Conservation (phyloP, 2,888 invertebrate species). For the Melipona beecheii region DNA sequence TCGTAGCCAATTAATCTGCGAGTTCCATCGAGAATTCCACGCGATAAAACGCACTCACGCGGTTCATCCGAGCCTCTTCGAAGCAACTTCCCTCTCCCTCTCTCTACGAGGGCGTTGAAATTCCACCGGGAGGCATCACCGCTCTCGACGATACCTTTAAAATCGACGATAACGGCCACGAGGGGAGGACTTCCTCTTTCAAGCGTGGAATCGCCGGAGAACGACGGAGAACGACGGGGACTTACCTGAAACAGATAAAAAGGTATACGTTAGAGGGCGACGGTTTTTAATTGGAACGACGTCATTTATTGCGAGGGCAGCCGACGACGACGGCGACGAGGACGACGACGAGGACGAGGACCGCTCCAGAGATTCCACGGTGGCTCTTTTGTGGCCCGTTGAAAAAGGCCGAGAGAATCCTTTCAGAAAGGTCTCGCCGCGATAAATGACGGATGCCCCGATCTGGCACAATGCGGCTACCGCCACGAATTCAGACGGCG, state of each 20-base stretch:
- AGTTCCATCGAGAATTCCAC: not conserved
- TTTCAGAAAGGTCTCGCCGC: constrained; percentile 51
- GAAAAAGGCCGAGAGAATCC: constrained; percentile 51
- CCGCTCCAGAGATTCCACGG: constrained; percentile 61
- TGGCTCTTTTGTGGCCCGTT: constrained; percentile 63
- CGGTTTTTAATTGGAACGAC: constrained; percentile 72
- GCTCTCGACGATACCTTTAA: constrained; percentile 37
- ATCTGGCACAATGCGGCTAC: constrained; percentile 59
- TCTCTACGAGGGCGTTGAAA: constrained; percentile 39
- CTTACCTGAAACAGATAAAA: constrained; percentile 70
- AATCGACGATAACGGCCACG: constrained; percentile 42
- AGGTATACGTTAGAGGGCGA: constrained; percentile 59
- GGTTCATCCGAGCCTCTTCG: constrained; percentile 2
- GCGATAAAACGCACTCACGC: constrained; percentile 26
- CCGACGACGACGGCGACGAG: not conserved
- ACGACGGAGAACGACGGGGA: constrained; percentile 31
- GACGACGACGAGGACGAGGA: too few relatives aligned
- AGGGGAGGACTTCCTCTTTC: not conserved
- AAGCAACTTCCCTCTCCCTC: not conserved
- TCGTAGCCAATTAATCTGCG: constrained; percentile 18
- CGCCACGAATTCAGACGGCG: constrained; percentile 42
- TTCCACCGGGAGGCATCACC: constrained; percentile 14
- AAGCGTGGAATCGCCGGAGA: constrained; percentile 36
- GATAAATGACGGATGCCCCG: constrained; percentile 61
- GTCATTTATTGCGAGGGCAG: constrained; percentile 70